Evolutionary conservation across 2,113 vertebrate species (phyloP), one percentile per base, ranked within the genome.

Genomic region (Pyxicephalus adspersus): DNA sequence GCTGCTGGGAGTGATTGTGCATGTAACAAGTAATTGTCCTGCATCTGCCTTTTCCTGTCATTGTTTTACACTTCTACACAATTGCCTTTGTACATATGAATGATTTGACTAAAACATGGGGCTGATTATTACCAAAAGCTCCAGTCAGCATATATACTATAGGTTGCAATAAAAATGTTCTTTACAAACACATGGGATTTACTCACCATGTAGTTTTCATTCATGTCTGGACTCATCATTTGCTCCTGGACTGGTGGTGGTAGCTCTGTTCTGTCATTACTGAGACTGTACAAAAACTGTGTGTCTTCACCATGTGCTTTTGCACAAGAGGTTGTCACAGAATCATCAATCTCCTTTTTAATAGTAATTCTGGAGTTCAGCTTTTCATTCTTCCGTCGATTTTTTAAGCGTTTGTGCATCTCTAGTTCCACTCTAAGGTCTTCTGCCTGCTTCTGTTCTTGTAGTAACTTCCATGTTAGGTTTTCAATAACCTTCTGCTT

Each of bases 321-420:
- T 50, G 63, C 74, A 57, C 76, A n/a, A 72, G 51, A 60, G 26
- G 19, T 2, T 60, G 61, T n/a, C 64, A 68, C 20, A 55, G 77
- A 6, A 57, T 73, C 3, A 31, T n/a, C 71, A 74, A 54, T 3
- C 60, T 78, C 82, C 20, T 58, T 45, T 65, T 78, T 77, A 22
- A 83, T 72, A 13, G 76, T 19, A n/a, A 61, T 31, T 17, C 77
- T 22, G 15, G 76, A 19, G 18, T 45, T 58, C 4, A 63, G 61
- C 60, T 13, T 57, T 0, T 3, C 80, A 64, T 83, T 86, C 75
- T 90, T 88, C 8, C 88, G 85, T 80, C 89, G 86, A 71, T 87
- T 91, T 74, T 87, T 91, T 83, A 91, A 89, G 85, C 92, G 92
- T 80, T 93, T 90, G 78, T 90, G 89, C 84, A 88, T 87, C 76